A percentile compares a stretch with the other conserved stretches of the same genome.
phyloP scores from a whole-genome alignment of 2,113 vertebrate genomes.

The Myocastor coypus region DNA sequence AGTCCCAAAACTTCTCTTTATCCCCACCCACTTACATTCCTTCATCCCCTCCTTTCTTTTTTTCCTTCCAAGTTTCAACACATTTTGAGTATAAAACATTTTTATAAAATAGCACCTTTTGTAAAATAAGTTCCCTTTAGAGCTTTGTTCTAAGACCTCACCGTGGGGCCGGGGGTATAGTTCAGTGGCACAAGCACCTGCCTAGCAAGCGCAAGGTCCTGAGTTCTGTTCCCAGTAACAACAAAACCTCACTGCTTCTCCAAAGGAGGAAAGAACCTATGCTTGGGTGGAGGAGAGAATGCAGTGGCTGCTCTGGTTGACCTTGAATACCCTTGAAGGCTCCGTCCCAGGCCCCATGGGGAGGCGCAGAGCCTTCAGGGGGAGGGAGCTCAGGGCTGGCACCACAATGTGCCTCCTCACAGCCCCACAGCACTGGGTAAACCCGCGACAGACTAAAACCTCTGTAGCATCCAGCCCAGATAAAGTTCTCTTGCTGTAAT shows the following conservation, averaged over 20 bases:
- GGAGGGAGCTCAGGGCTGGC: neutral
- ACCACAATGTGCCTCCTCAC: neutral
- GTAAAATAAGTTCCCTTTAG: neutral
- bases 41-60: neutral
- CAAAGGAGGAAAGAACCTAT: conserved; percentile 12
- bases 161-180: too few relatives aligned
- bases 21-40: too few relatives aligned
- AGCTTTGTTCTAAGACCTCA: neutral
- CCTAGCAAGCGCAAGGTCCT: too few relatives aligned
- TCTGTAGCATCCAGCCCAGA: neutral
- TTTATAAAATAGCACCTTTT: neutral
- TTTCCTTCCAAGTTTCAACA: neutral
- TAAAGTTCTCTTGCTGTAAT: neutral
- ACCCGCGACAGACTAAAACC: neutral
- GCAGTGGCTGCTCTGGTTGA: neutral
- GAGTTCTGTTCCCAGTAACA: too few relatives aligned
- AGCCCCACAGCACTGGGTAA: too few relatives aligned
- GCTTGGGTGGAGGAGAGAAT: neutral
- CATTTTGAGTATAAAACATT: neutral
- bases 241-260: neutral
- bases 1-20: neutral
- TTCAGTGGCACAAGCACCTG: too few relatives aligned
- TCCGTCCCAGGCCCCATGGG: neutral
- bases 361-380: too few relatives aligned
- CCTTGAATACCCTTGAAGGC: neutral